Conservation (phyloP, 1,140 invertebrate genomes). For the Lordiphosa mommai region DNA sequence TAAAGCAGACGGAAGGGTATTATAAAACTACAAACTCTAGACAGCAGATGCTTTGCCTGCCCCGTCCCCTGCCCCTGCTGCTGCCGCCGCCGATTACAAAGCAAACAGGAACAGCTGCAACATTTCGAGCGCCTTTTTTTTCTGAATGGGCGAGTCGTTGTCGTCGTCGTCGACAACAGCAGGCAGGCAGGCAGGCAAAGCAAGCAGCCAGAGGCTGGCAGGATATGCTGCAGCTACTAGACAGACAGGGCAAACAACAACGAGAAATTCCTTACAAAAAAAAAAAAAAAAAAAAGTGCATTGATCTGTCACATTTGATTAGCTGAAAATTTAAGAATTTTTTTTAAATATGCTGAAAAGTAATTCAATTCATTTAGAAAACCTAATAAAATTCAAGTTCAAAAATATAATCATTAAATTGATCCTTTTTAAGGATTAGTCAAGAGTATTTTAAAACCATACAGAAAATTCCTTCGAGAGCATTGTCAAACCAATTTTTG, state of each 20-base stretch:
- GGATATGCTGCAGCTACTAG: constrained; percentile 49
- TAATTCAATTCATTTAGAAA: constrained; percentile 10
- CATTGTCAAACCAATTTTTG: too few species aligned
- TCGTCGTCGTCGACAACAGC: constrained; percentile 32
- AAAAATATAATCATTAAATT: neutral
- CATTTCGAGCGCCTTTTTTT: constrained; percentile 60
- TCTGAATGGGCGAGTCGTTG: constrained; percentile 42
- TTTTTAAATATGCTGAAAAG: constrained; percentile 3
- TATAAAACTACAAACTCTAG: constrained; percentile 25
- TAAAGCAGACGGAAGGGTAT: constrained; percentile 25
- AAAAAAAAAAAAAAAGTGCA: constrained; percentile 49
- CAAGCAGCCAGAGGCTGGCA: constrained; percentile 48
- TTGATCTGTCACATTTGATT: constrained; percentile 34
- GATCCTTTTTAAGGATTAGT: too few species aligned
- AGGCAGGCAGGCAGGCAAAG: constrained; percentile 18
- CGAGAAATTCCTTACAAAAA: constrained; percentile 2
- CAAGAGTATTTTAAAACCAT: too few species aligned
- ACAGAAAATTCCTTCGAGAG: too few species aligned
- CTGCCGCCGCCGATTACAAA: constrained; percentile 24
- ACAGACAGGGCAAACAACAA: constrained; percentile 5
- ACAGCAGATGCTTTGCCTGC: constrained; percentile 29
- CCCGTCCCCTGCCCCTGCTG: constrained; percentile 10
- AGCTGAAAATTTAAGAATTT: constrained; percentile 1
- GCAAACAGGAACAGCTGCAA: constrained; percentile 69
- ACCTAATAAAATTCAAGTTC: too few species aligned